phyloP scores from a whole-genome alignment of 2,888 invertebrate genomes.

The Tenthredo notha region DNA sequence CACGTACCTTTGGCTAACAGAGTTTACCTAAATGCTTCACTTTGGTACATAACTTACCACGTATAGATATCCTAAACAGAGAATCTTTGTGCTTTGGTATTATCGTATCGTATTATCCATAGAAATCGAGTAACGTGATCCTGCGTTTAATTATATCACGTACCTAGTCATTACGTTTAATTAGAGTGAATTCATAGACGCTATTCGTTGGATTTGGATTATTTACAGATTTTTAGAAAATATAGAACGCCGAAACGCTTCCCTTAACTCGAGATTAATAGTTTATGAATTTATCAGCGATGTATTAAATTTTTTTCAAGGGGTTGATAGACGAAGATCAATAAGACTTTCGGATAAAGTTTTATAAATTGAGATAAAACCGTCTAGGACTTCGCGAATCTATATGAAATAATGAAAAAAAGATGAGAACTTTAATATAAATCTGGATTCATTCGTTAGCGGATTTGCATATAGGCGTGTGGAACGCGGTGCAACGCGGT shows the following conservation, averaged over 20 bases:
- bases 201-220: background rate
- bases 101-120: background rate
- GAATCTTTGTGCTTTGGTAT: background rate
- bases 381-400: background rate
- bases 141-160: background rate
- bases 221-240: background rate
- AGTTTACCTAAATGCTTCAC: constrained; percentile 21
- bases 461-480: constrained; percentile 44
- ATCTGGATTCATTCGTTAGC: constrained; percentile 24
- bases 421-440: constrained; percentile 30
- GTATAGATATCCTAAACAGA: background rate
- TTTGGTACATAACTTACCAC: background rate
- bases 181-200: background rate
- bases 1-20: constrained; percentile 14
- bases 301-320: background rate
- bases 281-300: background rate
- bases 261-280: background rate
- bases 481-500: constrained; percentile 17
- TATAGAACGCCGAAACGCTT: background rate
- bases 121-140: background rate
- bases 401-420: background rate
- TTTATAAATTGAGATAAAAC: background rate
- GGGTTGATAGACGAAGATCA: background rate
- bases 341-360: background rate
- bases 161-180: background rate